Conservation (phyloP, 2,888 invertebrate species). For the Toxonevra muliebris region DNA sequence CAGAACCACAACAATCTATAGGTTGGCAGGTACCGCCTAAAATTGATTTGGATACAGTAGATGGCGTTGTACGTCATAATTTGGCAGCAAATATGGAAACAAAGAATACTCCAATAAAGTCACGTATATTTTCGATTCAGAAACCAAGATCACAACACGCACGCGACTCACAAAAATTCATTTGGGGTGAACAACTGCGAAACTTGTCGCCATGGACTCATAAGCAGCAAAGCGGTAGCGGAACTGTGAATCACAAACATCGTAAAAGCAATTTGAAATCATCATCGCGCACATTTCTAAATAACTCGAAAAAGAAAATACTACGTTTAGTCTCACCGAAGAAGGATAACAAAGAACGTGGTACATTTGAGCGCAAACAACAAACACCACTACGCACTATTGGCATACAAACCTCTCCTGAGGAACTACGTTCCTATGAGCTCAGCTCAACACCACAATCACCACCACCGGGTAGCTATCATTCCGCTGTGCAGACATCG, state of each 20-base stretch:
- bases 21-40: conserved; percentile 57
- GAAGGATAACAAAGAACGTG: conserved; percentile 44
- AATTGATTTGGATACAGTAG: conserved; percentile 60
- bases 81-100: conserved; percentile 57
- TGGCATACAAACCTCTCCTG: conserved; percentile 55
- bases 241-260: not conserved
- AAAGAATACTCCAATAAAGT: conserved; percentile 61
- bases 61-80: conserved; percentile 54
- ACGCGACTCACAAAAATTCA: conserved; percentile 47
- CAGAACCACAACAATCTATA: conserved; percentile 55
- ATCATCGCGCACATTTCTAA: conserved; percentile 52
- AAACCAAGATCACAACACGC: not conserved
- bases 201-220: conserved; percentile 57
- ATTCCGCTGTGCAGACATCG: conserved; percentile 55
- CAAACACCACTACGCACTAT: conserved; percentile 46
- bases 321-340: conserved; percentile 57
- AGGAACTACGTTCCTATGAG: conserved; percentile 41
- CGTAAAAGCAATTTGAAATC: conserved; percentile 39
- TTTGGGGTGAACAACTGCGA: conserved; percentile 55
- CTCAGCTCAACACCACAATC: conserved; percentile 48
- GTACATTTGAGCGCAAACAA: conserved; percentile 21
- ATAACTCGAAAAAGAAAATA: conserved; percentile 57
- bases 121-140: conserved; percentile 24
- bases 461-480: conserved; percentile 61
- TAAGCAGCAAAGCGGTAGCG: conserved; percentile 36